A percentile compares a stretch with the other conserved stretches of the same genome.
These are phyloP conservation scores for Eupeodes luniger DNA, from an alignment of 2,888 invertebrate genomes.

Conservation along the genomic window DNA sequence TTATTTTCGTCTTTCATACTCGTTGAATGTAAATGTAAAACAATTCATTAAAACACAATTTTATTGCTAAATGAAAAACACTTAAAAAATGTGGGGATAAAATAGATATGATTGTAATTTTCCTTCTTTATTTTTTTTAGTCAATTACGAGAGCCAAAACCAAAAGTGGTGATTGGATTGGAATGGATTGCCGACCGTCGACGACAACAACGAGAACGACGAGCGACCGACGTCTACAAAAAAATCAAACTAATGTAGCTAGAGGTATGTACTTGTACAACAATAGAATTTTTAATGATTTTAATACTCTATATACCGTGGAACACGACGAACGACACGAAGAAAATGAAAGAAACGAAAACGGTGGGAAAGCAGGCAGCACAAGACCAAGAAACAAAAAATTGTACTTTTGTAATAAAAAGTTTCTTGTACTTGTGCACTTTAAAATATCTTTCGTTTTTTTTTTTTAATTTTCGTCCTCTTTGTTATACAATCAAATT, in stretches of 20 bases:
- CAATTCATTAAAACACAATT: constrained; percentile 65
- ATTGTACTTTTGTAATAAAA: constrained; percentile 50
- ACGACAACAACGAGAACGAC: constrained; percentile 61
- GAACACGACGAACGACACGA: constrained; percentile 56
- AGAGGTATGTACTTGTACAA: constrained; percentile 61
- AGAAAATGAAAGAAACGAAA: constrained; percentile 73
- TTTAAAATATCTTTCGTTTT: constrained; percentile 51
- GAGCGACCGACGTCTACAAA: constrained; percentile 32
- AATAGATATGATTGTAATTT: constrained; percentile 51
- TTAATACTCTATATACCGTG: constrained; percentile 74
- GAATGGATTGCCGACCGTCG: constrained; percentile 52
- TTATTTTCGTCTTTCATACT: constrained; percentile 32
- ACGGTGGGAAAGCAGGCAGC: constrained; percentile 44
- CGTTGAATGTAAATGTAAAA: constrained; percentile 64
- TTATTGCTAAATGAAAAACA: constrained; percentile 56
- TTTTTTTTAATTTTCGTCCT: constrained; percentile 25
- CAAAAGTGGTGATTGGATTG: constrained; percentile 65
- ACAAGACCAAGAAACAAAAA: constrained; percentile 44
- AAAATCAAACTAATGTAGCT: constrained; percentile 58
- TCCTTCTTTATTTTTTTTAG: constrained; percentile 53
- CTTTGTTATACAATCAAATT: constrained; percentile 72
- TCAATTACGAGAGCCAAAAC: constrained; percentile 70
- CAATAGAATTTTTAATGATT: constrained; percentile 76
- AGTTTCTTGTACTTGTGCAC: constrained; percentile 62
- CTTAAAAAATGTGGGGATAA: constrained; percentile 45